These are phyloP conservation scores for Acanthacorydalis orientalis DNA, from an alignment of 2,888 invertebrate genomes.

Conservation along the genomic window DNA sequence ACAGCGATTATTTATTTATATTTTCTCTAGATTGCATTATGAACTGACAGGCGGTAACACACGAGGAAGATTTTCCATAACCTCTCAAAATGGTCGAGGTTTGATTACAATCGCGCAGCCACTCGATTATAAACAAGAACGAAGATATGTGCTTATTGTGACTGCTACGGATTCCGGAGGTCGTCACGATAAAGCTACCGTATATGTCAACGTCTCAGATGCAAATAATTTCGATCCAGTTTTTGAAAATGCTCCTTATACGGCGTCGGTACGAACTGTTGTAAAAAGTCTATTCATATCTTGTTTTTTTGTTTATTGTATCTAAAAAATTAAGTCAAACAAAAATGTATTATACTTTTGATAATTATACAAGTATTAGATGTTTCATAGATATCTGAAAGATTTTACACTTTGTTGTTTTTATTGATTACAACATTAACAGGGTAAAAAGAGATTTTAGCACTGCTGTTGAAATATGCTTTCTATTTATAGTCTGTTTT, in stretches of 20 bases:
- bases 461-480: no score
- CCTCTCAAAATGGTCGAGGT: conserved; percentile 76
- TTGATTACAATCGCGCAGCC: conserved; percentile 77
- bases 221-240: conserved; percentile 88
- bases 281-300: no score
- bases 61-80: conserved; percentile 73
- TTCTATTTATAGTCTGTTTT: no score
- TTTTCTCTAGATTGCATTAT: conserved; percentile 18
- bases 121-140: conserved; percentile 83
- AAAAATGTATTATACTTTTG: no score
- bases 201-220: conserved; percentile 85
- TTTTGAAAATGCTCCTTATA: conserved; percentile 86
- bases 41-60: conserved; percentile 47
- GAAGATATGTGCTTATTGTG: conserved; percentile 68
- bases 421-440: no score
- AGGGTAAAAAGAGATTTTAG: no score
- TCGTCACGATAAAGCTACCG: conserved; percentile 70
- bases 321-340: no score
- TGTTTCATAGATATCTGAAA: no score
- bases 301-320: no score
- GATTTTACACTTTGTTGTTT: no score
- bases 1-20: no score
- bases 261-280: conserved; percentile 41
- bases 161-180: conserved; percentile 84
- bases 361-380: no score